phyloP scores from a whole-genome alignment of 2,113 vertebrate genomes.

The Dasyornis broadbenti region DNA sequence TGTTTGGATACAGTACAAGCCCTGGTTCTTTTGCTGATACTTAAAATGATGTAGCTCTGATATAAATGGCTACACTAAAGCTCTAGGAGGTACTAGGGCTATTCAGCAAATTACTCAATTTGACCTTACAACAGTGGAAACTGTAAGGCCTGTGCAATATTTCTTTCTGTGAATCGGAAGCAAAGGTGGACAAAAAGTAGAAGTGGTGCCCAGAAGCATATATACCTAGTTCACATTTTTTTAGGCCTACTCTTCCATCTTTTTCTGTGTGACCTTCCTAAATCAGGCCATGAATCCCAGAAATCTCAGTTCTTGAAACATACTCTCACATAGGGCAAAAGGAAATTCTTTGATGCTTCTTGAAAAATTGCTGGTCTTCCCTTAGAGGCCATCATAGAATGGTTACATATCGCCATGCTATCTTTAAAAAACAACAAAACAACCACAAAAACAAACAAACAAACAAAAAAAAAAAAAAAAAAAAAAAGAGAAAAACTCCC shows the following conservation, averaged over 20 bases:
- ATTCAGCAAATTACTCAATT: not conserved
- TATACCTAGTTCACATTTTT: not conserved
- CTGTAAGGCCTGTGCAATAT: not conserved
- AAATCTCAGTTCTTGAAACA: not conserved
- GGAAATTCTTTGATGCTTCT: not conserved
- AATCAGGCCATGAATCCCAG: not conserved
- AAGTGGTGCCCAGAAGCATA: not conserved
- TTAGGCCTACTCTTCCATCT: not conserved
- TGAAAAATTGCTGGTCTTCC: not conserved
- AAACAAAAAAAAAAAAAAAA: not conserved
- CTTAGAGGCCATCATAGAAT: not conserved
- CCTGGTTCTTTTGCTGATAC: not conserved
- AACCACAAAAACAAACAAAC: not conserved
- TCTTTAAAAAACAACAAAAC: not conserved
- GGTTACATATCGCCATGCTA: too few species aligned
- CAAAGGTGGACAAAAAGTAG: not conserved
- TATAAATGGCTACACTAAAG: not conserved
- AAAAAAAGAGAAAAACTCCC: accelerated
- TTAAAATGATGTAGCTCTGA: not conserved
- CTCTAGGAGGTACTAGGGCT: not conserved
- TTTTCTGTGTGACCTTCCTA: not conserved
- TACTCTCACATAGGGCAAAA: not conserved
- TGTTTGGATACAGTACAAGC: not conserved
- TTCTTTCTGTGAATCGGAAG: not conserved
- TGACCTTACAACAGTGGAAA: not conserved